Evolutionary conservation across 2,888 invertebrate genomes (phyloP), one percentile per base, ranked within the genome.

Genomic region (Folsomia manolachei): DNA sequence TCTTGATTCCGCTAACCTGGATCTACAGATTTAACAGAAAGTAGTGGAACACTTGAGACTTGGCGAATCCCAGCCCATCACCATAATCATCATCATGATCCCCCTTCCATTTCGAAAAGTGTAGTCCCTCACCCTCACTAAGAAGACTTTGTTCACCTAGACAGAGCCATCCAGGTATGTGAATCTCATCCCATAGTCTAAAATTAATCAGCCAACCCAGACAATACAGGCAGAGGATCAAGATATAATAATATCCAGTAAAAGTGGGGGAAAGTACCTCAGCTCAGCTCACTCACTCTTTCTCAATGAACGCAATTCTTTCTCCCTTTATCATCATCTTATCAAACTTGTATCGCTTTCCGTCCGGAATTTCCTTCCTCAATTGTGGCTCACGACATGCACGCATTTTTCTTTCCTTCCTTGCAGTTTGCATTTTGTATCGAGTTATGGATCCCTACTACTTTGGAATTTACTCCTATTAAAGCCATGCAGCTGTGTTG

Each of bases 21-120:
- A 23, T n/a, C 18, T 21, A 21, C 19, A 11, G 27, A 27, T 64
- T 27, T 64, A 25, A 63, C 14, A 62, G 21, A 62, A 14, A 24
- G 62, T 21, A 25, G 64, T 64, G 51, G 65, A 66, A 19, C 52
- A 66, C 65, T 66, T 66, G 65, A 66, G 65, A 66, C 24, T 63
- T 23, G 18, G 9, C 11, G 18, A n/a, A 63, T 63, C 63, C 26
- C 7, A 23, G 21, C 18, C 63, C 27, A 63, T 63, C 27, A 19
- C 63, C 63, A 63, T 63, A 63, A 63, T 63, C 25, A 63, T 63
- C 27, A 63, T 63, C 27, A 63, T 63, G 9, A 63, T 63, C 19
- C 21, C 56, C 18, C 21, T 7, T 19, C 21, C 56, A 56, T 56
- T 21, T 19, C 19, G 19, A 19, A 18, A 56, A 56, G 21, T 56